phyloP scores from a whole-genome alignment of 2,113 vertebrate species.

The Euleptes europaea region DNA sequence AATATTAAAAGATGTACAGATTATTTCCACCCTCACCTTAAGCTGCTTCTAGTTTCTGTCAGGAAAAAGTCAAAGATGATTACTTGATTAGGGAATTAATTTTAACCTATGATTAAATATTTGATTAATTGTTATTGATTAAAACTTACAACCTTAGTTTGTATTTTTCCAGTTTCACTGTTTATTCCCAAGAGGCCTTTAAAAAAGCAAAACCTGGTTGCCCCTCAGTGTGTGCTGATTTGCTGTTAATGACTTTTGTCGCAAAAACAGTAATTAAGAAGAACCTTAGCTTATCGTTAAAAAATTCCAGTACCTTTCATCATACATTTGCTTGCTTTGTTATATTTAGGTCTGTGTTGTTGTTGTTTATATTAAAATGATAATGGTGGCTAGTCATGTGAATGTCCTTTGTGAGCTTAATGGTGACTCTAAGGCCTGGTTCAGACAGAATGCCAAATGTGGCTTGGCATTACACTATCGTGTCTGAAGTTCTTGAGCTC shows the following conservation, averaged over 20 bases:
- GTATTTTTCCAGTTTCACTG: too few relatives aligned
- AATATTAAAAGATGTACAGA: neutral
- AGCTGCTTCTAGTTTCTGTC: neutral
- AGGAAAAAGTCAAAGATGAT: too few relatives aligned
- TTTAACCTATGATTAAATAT: neutral
- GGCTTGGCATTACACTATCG: too few relatives aligned
- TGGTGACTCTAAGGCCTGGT: neutral
- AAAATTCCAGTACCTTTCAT: neutral
- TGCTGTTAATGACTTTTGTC: too few relatives aligned
- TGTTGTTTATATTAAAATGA: neutral
- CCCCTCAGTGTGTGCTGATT: too few relatives aligned
- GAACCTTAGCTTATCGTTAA: neutral
- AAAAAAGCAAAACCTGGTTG: too few relatives aligned
- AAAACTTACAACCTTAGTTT: too few relatives aligned
- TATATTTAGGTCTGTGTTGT: neutral
- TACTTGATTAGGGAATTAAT: neutral
- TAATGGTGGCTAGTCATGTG: neutral
- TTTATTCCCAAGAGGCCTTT: too few relatives aligned
- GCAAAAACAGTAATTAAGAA: too few relatives aligned
- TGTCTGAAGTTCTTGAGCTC: too few relatives aligned
- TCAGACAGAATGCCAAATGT: too few relatives aligned
- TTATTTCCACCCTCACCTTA: neutral
- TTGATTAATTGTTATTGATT: neutral
- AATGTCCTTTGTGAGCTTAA: neutral
- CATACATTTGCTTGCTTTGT: neutral